Evolutionary conservation across 2,113 vertebrate species (phyloP).

Genomic region (Tragulus kanchil): DNA sequence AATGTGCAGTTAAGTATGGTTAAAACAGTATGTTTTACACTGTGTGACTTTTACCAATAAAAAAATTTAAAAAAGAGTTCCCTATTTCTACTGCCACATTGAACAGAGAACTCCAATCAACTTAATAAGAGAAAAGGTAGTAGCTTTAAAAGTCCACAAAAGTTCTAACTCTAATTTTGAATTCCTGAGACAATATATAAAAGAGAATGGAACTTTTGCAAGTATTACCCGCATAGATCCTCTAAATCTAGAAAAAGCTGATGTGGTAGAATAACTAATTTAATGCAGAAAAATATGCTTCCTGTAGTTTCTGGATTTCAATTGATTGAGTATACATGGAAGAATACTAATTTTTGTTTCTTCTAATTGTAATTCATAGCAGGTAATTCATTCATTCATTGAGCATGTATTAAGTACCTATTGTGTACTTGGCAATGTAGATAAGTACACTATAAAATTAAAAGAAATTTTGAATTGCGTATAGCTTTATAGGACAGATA

Average conservation of each 20-base stretch:
- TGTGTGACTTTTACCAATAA: not conserved
- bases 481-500: not conserved
- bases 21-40: not conserved
- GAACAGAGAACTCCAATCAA: not conserved
- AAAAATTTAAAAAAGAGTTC: not conserved
- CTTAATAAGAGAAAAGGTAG: not conserved
- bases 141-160: not conserved
- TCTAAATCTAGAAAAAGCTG: not conserved
- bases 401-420: not conserved
- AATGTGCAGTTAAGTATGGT: not conserved
- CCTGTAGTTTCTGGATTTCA: not conserved
- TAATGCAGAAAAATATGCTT: not conserved
- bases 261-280: not conserved
- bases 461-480: not conserved
- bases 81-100: not conserved
- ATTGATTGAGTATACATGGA: not conserved
- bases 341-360: not conserved
- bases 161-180: not conserved
- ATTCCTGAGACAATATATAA: not conserved
- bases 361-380: not conserved
- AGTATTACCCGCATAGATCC: not conserved
- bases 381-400: not conserved
- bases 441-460: not conserved
- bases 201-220: not conserved
- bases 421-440: not conserved